Evolutionary conservation across 2,113 vertebrate genomes (phyloP).

Genomic region (Rhynchomys soricoides): DNA sequence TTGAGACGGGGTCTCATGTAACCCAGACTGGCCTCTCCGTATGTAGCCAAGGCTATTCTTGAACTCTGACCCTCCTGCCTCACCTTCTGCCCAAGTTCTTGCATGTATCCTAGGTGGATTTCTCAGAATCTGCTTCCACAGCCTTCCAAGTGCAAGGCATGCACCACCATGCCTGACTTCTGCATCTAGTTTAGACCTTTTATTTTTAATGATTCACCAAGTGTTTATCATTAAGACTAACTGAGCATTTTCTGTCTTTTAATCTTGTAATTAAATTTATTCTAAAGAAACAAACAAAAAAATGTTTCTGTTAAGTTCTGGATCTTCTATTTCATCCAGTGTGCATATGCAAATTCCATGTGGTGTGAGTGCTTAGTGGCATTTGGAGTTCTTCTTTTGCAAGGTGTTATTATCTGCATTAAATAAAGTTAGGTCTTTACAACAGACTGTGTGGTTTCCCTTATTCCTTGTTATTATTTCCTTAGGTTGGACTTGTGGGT

Average conservation of each 20-base stretch:
- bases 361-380: background rate
- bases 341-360: background rate
- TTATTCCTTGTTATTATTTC: background rate
- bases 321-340: background rate
- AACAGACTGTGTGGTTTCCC: background rate
- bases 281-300: background rate
- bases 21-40: background rate
- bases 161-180: background rate
- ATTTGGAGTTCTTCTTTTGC: conserved; percentile 2
- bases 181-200: background rate
- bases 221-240: background rate
- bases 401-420: conserved; percentile 24
- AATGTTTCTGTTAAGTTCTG: background rate
- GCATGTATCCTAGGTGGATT: background rate
- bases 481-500: conserved; percentile 27
- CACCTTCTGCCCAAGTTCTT: background rate
- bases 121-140: background rate
- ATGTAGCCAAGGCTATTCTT: background rate
- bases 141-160: background rate
- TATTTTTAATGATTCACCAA: conserved; percentile 7
- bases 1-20: background rate
- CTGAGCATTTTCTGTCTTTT: background rate
- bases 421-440: conserved; percentile 62
- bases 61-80: background rate
- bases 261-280: conserved; percentile 17